Evolutionary conservation across 2,113 vertebrate species (phyloP).

Genomic region (Mohoua ochrocephala): DNA sequence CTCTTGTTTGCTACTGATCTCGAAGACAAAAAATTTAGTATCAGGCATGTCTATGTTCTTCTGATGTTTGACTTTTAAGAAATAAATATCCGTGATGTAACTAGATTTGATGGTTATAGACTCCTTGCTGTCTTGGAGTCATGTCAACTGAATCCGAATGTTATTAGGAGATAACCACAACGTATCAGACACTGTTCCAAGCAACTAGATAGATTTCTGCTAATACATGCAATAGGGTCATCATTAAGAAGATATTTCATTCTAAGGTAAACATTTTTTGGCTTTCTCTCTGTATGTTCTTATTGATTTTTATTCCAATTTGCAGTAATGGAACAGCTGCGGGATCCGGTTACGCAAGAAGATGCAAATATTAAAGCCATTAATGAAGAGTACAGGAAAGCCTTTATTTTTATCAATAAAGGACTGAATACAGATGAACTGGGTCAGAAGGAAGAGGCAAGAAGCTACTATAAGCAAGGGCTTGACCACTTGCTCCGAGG

Average conservation of each 20-base stretch:
- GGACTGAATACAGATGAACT: conserved; percentile 85
- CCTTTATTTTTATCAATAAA: conserved; percentile 86
- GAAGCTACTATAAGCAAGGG: conserved; percentile 82
- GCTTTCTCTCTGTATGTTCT: background rate
- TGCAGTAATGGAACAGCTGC: conserved; percentile 82
- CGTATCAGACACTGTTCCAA: background rate
- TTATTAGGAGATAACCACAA: background rate
- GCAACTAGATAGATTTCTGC: background rate
- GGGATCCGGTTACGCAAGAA: conserved; percentile 75
- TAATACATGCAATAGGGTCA: background rate
- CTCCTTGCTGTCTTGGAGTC: background rate
- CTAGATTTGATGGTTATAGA: background rate
- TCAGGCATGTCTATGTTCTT: background rate
- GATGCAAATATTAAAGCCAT: conserved; percentile 83
- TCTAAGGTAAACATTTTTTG: background rate
- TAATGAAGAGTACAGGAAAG: conserved; percentile 86
- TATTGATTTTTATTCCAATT: conserved; percentile 9
- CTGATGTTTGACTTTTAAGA: background rate
- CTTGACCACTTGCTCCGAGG: conserved; percentile 83
- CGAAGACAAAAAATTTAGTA: background rate
- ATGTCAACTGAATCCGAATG: background rate
- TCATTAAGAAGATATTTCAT: background rate
- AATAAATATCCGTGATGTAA: background rate
- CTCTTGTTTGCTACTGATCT: background rate
- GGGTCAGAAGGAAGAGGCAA: conserved; percentile 80